Evolutionary conservation across 2,888 invertebrate genomes (phyloP).

Genomic region (Mallateleia sp.): DNA sequence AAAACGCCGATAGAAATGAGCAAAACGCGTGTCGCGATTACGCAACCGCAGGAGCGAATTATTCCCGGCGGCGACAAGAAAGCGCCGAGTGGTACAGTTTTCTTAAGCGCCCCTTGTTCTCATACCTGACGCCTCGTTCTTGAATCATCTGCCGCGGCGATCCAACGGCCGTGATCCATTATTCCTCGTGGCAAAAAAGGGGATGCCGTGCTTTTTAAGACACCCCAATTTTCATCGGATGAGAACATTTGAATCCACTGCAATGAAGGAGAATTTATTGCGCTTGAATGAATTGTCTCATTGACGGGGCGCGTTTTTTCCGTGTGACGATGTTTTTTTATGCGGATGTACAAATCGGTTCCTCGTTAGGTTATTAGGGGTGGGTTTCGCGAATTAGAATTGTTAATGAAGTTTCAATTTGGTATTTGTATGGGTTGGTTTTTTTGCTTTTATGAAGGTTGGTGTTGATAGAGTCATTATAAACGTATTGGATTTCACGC

Average conservation of each 20-base stretch:
- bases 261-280: conserved; percentile 45
- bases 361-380: conserved; percentile 8
- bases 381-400: background rate
- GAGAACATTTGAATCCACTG: conserved; percentile 56
- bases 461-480: no score
- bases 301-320: background rate
- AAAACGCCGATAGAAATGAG: conserved; percentile 9
- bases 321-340: conserved; percentile 26
- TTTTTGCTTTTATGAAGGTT: no score
- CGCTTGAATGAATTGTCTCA: conserved; percentile 33
- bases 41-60: conserved; percentile 47
- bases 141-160: conserved; percentile 63
- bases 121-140: conserved; percentile 64
- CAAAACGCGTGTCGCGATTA: conserved; percentile 66
- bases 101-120: conserved; percentile 46
- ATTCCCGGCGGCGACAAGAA: conserved; percentile 10
- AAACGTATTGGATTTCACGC: no score
- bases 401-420: background rate
- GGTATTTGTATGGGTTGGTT: no score
- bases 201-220: conserved; percentile 49
- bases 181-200: conserved; percentile 33
- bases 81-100: conserved; percentile 39
- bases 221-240: conserved; percentile 62
- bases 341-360: conserved; percentile 14
- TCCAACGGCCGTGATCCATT: conserved; percentile 61